Evolutionary conservation across 2,888 invertebrate species (phyloP), one percentile per base, ranked within the genome.

Genomic region (Habroteleia sp.): DNA sequence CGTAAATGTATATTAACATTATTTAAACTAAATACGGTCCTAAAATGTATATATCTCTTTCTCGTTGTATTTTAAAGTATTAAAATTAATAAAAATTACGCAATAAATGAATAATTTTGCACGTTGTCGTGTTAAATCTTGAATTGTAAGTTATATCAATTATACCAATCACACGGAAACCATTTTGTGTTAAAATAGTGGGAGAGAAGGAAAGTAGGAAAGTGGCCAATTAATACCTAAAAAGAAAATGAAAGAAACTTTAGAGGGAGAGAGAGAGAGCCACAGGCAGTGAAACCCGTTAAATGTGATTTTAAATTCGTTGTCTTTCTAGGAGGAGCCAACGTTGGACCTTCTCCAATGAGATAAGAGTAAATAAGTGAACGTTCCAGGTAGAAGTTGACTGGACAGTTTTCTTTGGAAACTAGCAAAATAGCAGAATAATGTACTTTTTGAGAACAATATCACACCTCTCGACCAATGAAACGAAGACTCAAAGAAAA

Each of bases 341-440:
- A n/a, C 37, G 16, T 37, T 14, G 11, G 37, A 37, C 37, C 14
- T 37, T 37, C 37, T n/a, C 37, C 37, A 37, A 37, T 37, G n/a
- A 37, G 16, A 37, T 37, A 7, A 37, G 3, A 2, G 37, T 16
- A 37, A 37, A 37, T 16, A 37, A 37, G 14, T 37, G n/a, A 16
- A 16, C n/a, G 16, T n/a, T 37, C n/a, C 37, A 37, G 37, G 37
- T 37, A 37, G 37, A 37, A 37, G 16, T 29, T 16, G 16, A 37
- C 16, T 7, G 14, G 16, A 37, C 16, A 31, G 7, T 37, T 37
- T 37, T 37, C 35, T 35, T 37, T 37, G 29, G 10, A 8, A 29
- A 29, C n/a, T 29, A 8, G n/a, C 10, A 10, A n/a, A 10, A 10
- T 10, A 29, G 8, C 2, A 4, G 10, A 10, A 29, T 29, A 29